Evolutionary conservation across 2,888 invertebrate genomes (phyloP), one percentile per base, ranked within the genome.

Genomic region (Metellina segmentata): DNA sequence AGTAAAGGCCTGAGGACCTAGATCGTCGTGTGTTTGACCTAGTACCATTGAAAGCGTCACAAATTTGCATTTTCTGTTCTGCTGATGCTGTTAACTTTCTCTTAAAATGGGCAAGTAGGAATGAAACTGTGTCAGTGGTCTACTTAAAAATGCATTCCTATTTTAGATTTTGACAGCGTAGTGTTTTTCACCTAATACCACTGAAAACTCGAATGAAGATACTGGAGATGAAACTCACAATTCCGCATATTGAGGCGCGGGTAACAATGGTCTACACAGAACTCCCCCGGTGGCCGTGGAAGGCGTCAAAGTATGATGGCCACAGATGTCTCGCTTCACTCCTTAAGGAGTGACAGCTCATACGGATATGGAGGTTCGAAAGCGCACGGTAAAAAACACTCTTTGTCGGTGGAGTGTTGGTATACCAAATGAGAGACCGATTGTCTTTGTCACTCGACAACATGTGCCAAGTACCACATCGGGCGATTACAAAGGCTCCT

Each of bases 391-490:
- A 75, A 70, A 81, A 83, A 52, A 52, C 61, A 20, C 19, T 34
- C 85, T 85, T 90, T 90, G 90, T 85, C 49, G 70, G 61, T 52
- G 69, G 72, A 48, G 52, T 20, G 48, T 19, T 20, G 70, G 48
- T 70, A 49, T n/a, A 61, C 61, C 20, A 81, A 81, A 81, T 88
- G 88, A 88, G 85, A 79, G 85, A 61, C 48, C 85, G 83, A 90
- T 85, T 90, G 78, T 89, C 83, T 89, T 89, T 89, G 89, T 90
- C 90, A 90, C 70, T 71, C 72, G 48, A 53, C 85, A 90, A 90
- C 90, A 85, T 83, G 79, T 90, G 90, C 85, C 83, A 79, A 79
- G 79, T 90, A 85, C 85, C 83, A 79, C 53, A 71, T 49, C 48
- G 87, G 20, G 52, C 74, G n/a, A 79, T 51, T 48, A 90, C 90